Conservation (phyloP, 2,113 vertebrate genomes). For the Amphiprion ocellaris region DNA sequence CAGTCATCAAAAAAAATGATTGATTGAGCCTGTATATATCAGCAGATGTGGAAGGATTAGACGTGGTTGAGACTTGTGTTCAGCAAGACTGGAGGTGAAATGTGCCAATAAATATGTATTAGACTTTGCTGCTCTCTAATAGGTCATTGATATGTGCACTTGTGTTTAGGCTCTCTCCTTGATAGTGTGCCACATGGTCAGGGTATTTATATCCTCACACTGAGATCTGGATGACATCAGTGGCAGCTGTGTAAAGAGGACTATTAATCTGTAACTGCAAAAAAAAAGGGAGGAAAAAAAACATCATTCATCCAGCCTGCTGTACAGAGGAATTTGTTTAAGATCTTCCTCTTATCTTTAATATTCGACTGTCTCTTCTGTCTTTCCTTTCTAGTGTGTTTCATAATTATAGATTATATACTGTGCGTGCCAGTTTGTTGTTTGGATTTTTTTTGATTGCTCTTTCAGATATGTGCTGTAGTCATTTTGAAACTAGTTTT, state of each 20-base stretch:
- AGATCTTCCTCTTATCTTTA: not conserved
- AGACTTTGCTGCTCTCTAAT: slow-evolving; percentile 62
- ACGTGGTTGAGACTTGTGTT: slow-evolving; percentile 58
- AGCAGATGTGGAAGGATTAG: slow-evolving; percentile 29
- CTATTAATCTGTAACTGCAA: slow-evolving; percentile 61
- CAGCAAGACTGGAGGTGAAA: slow-evolving; percentile 69
- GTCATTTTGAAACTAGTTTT: not conserved
- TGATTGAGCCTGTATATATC: slow-evolving; percentile 6
- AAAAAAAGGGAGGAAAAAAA: not conserved
- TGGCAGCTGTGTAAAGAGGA: slow-evolving; percentile 67
- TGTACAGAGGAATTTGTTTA: slow-evolving; percentile 2
- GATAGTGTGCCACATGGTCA: slow-evolving; percentile 59
- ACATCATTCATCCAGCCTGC: slow-evolving; percentile 7
- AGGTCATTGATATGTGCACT: slow-evolving; percentile 74
- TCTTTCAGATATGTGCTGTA: no score
- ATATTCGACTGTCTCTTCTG: not conserved
- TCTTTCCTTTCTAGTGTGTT: not conserved
- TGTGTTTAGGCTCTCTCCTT: slow-evolving; percentile 70
- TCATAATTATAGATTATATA: not conserved
- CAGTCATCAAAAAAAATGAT: not conserved
- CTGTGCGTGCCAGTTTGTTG: not conserved
- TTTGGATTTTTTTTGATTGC: no score
- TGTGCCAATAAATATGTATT: slow-evolving; percentile 82
- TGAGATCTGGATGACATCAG: slow-evolving; percentile 51
- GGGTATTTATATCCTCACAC: slow-evolving; percentile 71